Evolutionary conservation across 2,888 invertebrate genomes (phyloP).

Genomic region (Campopleginae sp.): DNA sequence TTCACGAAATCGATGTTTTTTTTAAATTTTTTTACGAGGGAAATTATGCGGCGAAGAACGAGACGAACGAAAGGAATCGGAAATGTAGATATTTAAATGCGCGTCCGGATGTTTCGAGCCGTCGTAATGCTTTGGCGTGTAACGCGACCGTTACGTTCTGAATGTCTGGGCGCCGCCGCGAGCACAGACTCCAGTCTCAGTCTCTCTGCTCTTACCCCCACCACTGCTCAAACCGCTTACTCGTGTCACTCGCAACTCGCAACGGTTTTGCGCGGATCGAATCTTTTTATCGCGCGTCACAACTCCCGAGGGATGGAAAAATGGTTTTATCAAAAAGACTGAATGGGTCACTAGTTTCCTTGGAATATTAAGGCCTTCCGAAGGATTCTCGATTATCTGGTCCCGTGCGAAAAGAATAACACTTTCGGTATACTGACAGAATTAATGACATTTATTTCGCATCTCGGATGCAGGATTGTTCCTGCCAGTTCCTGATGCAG

Average conservation of each 20-base stretch:
- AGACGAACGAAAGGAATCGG: neutral
- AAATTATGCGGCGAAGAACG: neutral
- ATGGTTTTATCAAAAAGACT: neutral
- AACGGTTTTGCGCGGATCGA: conserved; percentile 29
- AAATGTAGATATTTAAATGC: neutral
- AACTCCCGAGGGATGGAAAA: neutral
- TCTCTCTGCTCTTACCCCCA: neutral
- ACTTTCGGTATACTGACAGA: neutral
- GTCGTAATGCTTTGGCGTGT: conserved; percentile 15
- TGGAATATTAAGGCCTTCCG: neutral
- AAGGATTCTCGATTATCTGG: neutral
- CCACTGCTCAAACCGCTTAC: neutral
- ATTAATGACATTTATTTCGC: neutral
- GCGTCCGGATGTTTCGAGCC: conserved; percentile 26
- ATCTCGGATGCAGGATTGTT: neutral
- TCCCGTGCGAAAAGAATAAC: too few relatives aligned
- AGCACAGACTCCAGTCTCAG: neutral
- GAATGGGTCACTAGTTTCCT: neutral
- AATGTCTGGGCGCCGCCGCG: conserved; percentile 11
- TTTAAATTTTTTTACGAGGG: neutral
- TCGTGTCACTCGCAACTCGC: conserved; percentile 5
- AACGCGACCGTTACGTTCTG: conserved; percentile 37
- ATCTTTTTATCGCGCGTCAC: neutral
- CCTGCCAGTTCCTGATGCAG: neutral
- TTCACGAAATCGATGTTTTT: neutral